Base-by-base conservation (phyloP, 2,888 invertebrate genomes). In the Dryobota labecula region DNA sequence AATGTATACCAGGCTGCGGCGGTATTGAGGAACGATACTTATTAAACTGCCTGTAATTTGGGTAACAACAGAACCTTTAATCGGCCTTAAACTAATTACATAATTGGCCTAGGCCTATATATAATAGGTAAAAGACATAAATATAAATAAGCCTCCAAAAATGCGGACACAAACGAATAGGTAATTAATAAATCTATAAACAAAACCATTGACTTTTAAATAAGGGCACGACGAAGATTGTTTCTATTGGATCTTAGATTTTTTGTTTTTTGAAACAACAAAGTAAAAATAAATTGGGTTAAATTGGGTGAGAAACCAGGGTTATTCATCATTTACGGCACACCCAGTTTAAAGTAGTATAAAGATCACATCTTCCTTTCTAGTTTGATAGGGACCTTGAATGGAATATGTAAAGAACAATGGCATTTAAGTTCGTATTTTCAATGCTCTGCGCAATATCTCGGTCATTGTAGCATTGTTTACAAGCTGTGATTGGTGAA, bases 321-420 rank as follows among this genome's bases (percentile, higher is more conserved):
- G 8, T 57, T 20, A 15, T 20, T 49, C 8, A 43, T 27, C 4
- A 30, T 41, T 20, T 47, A 30, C 11, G 6, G 13, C 13, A 30
- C 4, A 36, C 0, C n/a, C n/a, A 45, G 15, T 38, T 38, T 9
- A 38, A 38, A 38, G 6, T 9, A 7, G 13, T 27, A 30, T 43
- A 72, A 24, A 63, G 24, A 58, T 47, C 45, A 51, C 9, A 20
- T 62, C 51, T 68, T 72, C 73, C 73, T 78, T 80, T 82, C 79
- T 58, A 68, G 54, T 53, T 66, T 33, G 24, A 58, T 43, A 0
- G 0, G 38, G 65, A 65, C 78, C 78, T 78, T 81, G 82, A 70
- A 38, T 47, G 4, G 15, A 41, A 49, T 43, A 63, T 65, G 15
- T 43, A 18, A 56, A 76, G 70, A 81, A 81, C 82, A 81, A 81